Evolutionary conservation across 2,113 vertebrate species (phyloP).

Genomic region (Motacilla alba): DNA sequence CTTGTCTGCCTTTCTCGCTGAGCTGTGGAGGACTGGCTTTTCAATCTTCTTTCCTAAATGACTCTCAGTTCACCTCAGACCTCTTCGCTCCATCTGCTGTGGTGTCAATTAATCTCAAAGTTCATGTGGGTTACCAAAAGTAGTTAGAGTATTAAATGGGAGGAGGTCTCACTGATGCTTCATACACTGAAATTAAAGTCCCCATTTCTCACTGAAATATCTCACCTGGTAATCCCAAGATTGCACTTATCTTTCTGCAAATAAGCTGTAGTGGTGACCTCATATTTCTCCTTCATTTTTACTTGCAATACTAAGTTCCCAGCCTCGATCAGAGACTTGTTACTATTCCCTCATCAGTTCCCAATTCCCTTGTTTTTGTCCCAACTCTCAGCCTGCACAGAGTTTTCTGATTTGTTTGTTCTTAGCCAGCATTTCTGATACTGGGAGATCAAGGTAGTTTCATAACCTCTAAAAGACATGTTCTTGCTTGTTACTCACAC

Average conservation of each 20-base stretch:
- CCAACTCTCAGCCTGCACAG: background rate
- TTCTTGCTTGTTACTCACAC: conserved; percentile 32
- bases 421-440: background rate
- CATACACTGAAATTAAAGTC: background rate
- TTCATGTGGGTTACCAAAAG: background rate
- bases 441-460: conserved; percentile 30
- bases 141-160: background rate
- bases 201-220: background rate
- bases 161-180: background rate
- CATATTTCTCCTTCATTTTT: background rate
- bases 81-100: background rate
- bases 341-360: conserved; percentile 17
- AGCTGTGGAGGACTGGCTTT: background rate
- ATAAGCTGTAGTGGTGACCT: background rate
- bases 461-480: conserved; percentile 28
- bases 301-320: background rate
- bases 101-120: conserved; percentile 10
- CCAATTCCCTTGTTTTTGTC: background rate
- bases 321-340: background rate
- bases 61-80: conserved; percentile 8
- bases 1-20: background rate
- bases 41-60: conserved; percentile 32
- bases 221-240: background rate
- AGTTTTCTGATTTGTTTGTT: conserved; percentile 9
- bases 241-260: background rate